Percentiles rank a stretch among this genome's conserved stretches.
Evolutionary conservation across 2,888 invertebrate species (phyloP).

Genomic region (Mayetiola destructor): DNA sequence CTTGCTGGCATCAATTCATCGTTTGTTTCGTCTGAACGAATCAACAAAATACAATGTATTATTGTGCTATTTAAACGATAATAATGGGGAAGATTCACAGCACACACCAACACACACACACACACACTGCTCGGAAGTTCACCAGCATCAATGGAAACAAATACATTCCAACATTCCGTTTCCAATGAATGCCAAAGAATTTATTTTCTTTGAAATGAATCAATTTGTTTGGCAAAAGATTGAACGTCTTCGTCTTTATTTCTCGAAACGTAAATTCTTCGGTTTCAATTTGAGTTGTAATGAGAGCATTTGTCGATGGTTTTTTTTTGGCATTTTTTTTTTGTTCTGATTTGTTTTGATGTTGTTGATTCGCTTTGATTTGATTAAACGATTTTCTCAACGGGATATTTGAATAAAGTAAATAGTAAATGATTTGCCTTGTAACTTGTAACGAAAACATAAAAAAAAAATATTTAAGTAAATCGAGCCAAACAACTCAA

Average conservation of each 20-base stretch:
- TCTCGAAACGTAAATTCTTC: neutral
- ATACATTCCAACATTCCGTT: too few species aligned
- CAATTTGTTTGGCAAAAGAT: constrained; percentile 3
- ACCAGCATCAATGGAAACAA: neutral
- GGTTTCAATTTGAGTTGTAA: too few species aligned
- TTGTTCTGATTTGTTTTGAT: too few species aligned
- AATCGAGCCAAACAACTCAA: too few species aligned
- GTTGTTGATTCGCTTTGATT: constrained; percentile 11
- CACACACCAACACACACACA: neutral
- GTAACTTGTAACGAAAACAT: neutral
- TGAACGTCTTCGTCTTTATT: constrained; percentile 6
- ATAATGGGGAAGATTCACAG: constrained; percentile 8
- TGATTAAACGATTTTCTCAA: constrained; percentile 14
- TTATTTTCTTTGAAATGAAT: constrained; percentile 11
- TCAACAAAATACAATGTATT: constrained; percentile 5
- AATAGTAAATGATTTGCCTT: constrained; percentile 7
- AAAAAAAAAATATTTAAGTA: too few species aligned
- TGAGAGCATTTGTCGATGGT: too few species aligned
- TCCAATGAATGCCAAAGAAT: constrained; percentile 5
- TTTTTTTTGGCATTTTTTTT: too few species aligned
- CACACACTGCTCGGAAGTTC: neutral
- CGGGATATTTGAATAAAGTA: constrained; percentile 10
- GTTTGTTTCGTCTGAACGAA: neutral
- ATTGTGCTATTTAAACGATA: constrained; percentile 1
- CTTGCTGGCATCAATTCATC: neutral